Conservation (phyloP, 2,113 vertebrate species). For the Myotis yumanensis region DNA sequence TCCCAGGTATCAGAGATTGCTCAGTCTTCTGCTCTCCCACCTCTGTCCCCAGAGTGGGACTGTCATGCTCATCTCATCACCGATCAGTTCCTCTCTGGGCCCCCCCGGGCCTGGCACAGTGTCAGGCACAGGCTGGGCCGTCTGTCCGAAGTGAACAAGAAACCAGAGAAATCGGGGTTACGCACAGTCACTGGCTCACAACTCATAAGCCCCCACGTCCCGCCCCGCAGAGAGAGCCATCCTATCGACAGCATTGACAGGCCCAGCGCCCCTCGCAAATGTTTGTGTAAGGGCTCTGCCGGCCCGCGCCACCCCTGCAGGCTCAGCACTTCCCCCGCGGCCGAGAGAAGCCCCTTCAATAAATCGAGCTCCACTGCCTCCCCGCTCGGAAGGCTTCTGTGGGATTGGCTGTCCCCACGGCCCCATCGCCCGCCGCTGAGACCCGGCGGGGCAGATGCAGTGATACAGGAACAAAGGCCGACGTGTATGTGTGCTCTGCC, state of each 20-base stretch:
- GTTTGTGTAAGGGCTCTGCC: constrained; percentile 82
- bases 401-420: accelerated
- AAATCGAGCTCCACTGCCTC: neutral
- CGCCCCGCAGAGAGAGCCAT: constrained; percentile 18
- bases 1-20: neutral
- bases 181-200: neutral
- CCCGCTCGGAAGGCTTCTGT: accelerated
- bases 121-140: neutral
- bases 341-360: neutral
- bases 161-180: neutral
- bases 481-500: too few species aligned
- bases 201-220: constrained; percentile 52
- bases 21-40: neutral
- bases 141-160: accelerated
- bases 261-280: constrained; percentile 82
- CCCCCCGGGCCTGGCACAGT: accelerated
- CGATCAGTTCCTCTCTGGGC: neutral
- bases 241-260: constrained; percentile 80
- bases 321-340: neutral
- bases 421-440: neutral
- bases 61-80: accelerated
- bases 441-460: accelerated
- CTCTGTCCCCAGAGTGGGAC: neutral
- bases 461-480: too few species aligned
- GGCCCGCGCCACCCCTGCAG: neutral